Evolutionary conservation across 2,888 invertebrate species (phyloP).

Genomic region (Macaria notata): DNA sequence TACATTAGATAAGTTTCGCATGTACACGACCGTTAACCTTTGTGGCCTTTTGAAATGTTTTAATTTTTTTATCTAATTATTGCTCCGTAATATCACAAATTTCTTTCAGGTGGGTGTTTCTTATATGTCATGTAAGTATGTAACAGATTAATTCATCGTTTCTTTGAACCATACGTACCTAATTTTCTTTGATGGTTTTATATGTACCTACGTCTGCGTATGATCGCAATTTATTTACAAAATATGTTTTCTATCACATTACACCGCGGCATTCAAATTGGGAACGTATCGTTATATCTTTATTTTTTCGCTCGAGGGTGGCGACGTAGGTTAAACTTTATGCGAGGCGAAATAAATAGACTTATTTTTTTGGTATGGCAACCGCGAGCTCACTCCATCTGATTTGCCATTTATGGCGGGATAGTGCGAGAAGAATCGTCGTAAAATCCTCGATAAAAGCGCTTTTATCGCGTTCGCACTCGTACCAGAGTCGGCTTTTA

Average conservation of each 20-base stretch:
- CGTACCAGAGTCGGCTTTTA: constrained; percentile 58
- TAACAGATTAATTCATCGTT: constrained; percentile 5
- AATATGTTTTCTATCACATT: constrained; percentile 15
- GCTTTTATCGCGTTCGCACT: constrained; percentile 62
- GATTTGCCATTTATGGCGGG: constrained; percentile 71
- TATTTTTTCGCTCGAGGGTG: constrained; percentile 31
- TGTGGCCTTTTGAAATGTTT: neutral
- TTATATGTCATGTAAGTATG: neutral
- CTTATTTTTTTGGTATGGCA: constrained; percentile 59
- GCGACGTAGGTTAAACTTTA: constrained; percentile 46
- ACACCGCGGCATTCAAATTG: constrained; percentile 25
- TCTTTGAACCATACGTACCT: constrained; percentile 10
- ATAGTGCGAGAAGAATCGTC: constrained; percentile 68
- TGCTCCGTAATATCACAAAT: too few relatives aligned
- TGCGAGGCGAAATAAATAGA: constrained; percentile 54
- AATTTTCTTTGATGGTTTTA: constrained; percentile 23
- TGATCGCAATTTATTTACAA: constrained; percentile 13
- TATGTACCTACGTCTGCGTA: constrained; percentile 7
- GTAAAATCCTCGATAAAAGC: constrained; percentile 72
- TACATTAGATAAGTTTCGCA: too few relatives aligned
- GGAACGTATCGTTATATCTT: constrained; percentile 27
- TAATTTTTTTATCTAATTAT: too few relatives aligned
- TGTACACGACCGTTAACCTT: too few relatives aligned
- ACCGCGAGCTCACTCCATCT: constrained; percentile 66
- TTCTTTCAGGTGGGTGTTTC: neutral